Conservation (phyloP, 2,797 vertebrate species). For the Sebastes steindachneri region DNA sequence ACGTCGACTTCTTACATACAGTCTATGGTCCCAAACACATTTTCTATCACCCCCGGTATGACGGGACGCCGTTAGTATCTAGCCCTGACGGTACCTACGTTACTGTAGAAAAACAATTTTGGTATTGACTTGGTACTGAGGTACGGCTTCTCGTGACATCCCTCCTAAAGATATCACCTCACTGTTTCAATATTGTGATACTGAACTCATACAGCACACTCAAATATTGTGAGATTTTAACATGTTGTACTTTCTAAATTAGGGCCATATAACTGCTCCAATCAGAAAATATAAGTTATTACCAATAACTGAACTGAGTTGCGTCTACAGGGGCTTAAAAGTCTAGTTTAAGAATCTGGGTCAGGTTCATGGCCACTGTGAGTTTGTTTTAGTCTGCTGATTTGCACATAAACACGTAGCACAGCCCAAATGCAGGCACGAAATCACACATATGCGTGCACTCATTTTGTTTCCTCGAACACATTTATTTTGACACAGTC, state of each 20-base stretch:
- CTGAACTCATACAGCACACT: background rate
- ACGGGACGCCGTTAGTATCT: too few species aligned
- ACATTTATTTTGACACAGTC: background rate
- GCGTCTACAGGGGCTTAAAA: background rate
- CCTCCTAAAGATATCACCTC: background rate
- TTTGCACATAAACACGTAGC: slow-evolving; percentile 1
- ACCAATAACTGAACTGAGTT: background rate
- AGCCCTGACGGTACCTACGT: too few species aligned
- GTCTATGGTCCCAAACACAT: too few species aligned
- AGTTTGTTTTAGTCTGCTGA: slow-evolving; percentile 3
- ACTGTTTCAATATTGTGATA: background rate
- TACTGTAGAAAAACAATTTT: too few species aligned
- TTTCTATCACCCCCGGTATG: accelerated
- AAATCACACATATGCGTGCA: background rate
- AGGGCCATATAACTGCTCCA: background rate
- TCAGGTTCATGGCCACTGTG: background rate
- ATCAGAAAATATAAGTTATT: background rate
- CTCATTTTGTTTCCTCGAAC: background rate
- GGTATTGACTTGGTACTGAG: background rate
- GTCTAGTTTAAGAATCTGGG: background rate
- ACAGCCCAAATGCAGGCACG: background rate
- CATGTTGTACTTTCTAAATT: background rate
- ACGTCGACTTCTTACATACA: too few species aligned
- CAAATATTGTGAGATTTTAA: background rate
- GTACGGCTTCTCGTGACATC: background rate